These are phyloP conservation scores for Capromys pilorides DNA, from an alignment of 2,797 vertebrate genomes.

Conservation along the genomic window DNA sequence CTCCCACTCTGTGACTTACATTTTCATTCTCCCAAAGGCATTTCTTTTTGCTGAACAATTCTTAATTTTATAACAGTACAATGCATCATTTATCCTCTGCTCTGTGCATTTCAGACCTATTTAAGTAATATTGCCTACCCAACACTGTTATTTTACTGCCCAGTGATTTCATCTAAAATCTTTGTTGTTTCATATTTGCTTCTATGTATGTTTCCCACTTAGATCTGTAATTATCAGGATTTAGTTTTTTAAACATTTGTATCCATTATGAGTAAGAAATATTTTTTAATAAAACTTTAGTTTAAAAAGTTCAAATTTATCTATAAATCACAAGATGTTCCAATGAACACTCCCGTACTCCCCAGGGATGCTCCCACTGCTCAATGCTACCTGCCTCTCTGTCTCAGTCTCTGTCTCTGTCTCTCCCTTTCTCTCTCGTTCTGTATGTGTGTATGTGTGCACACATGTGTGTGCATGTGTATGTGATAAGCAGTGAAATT, in stretches of 20 bases:
- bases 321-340: background rate
- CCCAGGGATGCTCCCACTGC: background rate
- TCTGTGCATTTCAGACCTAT: background rate
- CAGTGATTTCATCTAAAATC: background rate
- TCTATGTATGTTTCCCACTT: background rate
- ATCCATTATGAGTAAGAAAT: background rate
- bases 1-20: background rate
- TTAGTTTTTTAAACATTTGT: background rate
- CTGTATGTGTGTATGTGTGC: background rate
- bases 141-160: conserved; percentile 3
- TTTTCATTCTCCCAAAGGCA: background rate
- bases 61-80: background rate
- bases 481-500: too few species aligned
- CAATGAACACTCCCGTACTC: background rate
- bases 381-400: background rate
- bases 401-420: background rate
- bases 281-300: conserved; percentile 37
- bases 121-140: background rate
- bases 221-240: background rate
- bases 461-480: too few species aligned
- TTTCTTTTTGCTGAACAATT: background rate
- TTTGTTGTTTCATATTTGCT: conserved; percentile 18
- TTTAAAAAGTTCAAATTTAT: conserved; percentile 34
- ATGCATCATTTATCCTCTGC: background rate
- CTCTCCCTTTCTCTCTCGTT: background rate